Evolutionary conservation across 1,140 invertebrate genomes (phyloP).

Genomic region (Euwallacea fornicatus): DNA sequence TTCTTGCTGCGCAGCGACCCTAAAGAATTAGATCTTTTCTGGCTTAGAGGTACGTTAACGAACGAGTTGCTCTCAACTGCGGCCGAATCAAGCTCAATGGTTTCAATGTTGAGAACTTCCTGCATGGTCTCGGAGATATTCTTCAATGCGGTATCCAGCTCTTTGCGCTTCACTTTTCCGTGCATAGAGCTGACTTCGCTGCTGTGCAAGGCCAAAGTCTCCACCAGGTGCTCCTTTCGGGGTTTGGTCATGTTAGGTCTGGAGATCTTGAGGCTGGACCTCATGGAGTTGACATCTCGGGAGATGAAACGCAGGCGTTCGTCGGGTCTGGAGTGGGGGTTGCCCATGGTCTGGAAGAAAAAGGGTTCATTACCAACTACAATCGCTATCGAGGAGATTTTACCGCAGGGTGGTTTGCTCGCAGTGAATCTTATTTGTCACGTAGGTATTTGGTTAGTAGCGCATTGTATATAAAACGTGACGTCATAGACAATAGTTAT

Average conservation of each 20-base stretch:
- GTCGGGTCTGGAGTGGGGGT: slow-evolving; percentile 28
- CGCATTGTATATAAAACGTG: too few species aligned
- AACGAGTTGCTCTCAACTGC: slow-evolving; percentile 36
- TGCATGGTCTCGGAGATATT: slow-evolving; percentile 35
- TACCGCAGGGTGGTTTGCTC: too few species aligned
- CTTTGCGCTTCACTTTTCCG: slow-evolving; percentile 33
- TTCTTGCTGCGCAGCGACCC: slow-evolving; percentile 8
- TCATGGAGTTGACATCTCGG: slow-evolving; percentile 30
- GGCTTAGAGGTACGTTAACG: slow-evolving; percentile 26
- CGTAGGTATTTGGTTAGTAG: too few species aligned
- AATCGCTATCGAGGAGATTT: too few species aligned
- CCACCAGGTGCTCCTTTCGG: slow-evolving; percentile 26
- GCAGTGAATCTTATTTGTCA: too few species aligned
- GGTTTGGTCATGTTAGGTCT: slow-evolving; percentile 22
- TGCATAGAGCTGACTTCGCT: slow-evolving; percentile 26
- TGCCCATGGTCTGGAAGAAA: slow-evolving; percentile 35
- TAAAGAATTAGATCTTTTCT: slow-evolving; percentile 5
- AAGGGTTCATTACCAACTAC: too few species aligned
- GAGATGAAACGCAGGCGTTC: slow-evolving; percentile 30
- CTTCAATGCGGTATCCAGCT: slow-evolving; percentile 25
- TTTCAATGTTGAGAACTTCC: slow-evolving; percentile 29
- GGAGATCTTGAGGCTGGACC: slow-evolving; percentile 12
- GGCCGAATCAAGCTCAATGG: slow-evolving; percentile 28
- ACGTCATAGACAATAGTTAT: too few species aligned
- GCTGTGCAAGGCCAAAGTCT: slow-evolving; percentile 16